Conservation (phyloP, 2,888 invertebrate genomes). For the Pheosia tremula region DNA sequence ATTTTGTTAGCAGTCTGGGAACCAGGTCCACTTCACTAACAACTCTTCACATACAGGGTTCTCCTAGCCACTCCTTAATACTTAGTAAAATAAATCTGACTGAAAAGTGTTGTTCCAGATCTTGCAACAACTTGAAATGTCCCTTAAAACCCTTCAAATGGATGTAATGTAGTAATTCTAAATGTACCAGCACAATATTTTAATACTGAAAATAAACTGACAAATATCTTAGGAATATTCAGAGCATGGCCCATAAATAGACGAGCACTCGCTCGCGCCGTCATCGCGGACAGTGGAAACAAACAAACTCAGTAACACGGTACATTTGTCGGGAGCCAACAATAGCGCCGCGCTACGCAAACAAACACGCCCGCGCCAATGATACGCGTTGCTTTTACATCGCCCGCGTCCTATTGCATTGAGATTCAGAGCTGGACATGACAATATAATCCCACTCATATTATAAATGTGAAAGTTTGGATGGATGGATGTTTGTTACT, state of each 20-base stretch:
- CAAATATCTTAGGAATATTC: conserved; percentile 2
- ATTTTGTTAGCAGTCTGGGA: too few relatives aligned
- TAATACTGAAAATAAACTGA: conserved; percentile 8
- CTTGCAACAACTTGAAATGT: too few relatives aligned
- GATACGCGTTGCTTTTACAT: conserved; percentile 22
- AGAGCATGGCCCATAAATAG: conserved; percentile 12
- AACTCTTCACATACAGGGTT: too few relatives aligned
- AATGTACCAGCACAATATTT: background rate
- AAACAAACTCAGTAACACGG: conserved; percentile 40
- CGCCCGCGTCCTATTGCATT: conserved; percentile 8
- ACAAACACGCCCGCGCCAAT: conserved; percentile 37
- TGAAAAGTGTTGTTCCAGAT: too few relatives aligned
- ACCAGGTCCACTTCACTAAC: too few relatives aligned
- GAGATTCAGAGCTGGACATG: background rate
- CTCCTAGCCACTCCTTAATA: too few relatives aligned
- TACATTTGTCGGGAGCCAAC: conserved; percentile 40
- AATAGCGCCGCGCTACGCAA: conserved; percentile 35
- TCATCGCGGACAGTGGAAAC: conserved; percentile 35
- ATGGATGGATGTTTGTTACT: too few relatives aligned
- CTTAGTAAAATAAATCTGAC: too few relatives aligned
- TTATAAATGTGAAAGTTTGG: too few relatives aligned
- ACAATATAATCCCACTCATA: too few relatives aligned
- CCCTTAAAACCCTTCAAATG: too few relatives aligned
- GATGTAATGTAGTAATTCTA: background rate
- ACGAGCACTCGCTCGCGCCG: background rate